Evolutionary conservation across 2,797 vertebrate genomes (phyloP), one percentile per base, ranked within the genome.

Genomic region (Phoxinus dragarum): DNA sequence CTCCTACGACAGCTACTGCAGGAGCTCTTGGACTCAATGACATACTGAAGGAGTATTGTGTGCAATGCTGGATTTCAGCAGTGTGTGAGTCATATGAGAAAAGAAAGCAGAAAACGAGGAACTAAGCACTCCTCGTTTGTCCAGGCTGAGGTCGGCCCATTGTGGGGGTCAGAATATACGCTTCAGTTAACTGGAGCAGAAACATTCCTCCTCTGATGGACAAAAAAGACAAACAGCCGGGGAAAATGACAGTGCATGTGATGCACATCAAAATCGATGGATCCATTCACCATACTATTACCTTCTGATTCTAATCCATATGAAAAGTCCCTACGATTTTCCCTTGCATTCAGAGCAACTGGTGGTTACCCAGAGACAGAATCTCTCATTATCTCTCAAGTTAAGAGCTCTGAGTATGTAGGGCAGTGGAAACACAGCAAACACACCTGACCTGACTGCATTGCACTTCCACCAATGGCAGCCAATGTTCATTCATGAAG

Each of bases 101-200:
- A 67, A 38, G 5, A 59, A 59, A 82, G 36, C 44, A 74, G 77
- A 27, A 47, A 86, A 72, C 8, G 23, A 72, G n/a, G 21, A 81
- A 59, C 68, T 54, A 77, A 69, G 42, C 69, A 31, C 12, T 86
- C 17, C 68, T 66, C 12, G 27, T 56, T 75, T 54, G 87, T 86
- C 91, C 92, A 82, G 56, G 85, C 88, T 88, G 79, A 91, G 90
- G 91, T 82, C 89, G n/a, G 56, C 87, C 91, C 88, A 93, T 94
- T 94, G 92, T 94, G 91, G 84, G 88, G 56, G 80, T 88, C 87
- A 68, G 89, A 89, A 92, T 88, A 92, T 93, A 94, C 88, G 94
- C 91, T 87, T 82, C 86, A 71, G 90, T 89, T 93, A 94, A 96
- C 91, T 96, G 93, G 94, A 94, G 95, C 95, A 94, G 94, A 96